Conservation (phyloP, 2,797 vertebrate species). For the Iguana delicatissima region DNA sequence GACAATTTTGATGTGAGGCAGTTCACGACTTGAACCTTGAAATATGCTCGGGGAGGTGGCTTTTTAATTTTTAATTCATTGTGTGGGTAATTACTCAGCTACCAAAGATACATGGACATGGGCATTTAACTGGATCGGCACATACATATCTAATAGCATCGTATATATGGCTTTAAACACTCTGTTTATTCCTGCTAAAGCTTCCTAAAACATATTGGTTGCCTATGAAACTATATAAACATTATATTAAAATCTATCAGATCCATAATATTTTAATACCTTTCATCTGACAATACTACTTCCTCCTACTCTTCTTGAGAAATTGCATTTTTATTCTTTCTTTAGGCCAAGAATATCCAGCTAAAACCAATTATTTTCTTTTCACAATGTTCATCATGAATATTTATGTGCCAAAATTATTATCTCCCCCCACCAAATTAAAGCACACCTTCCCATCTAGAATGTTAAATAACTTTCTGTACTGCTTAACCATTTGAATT, state of each 20-base stretch:
- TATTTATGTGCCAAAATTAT: slow-evolving; percentile 47
- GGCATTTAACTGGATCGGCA: background rate
- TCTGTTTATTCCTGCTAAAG: background rate
- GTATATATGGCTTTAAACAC: background rate
- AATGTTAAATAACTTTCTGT: slow-evolving; percentile 2
- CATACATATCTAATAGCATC: background rate
- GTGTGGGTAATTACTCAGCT: background rate
- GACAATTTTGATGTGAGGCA: too few relatives aligned
- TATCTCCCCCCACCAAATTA: background rate
- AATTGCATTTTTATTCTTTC: slow-evolving; percentile 41
- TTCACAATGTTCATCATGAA: slow-evolving; percentile 50
- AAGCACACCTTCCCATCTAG: slow-evolving; percentile 21
- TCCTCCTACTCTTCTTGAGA: background rate
- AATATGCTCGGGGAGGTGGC: background rate
- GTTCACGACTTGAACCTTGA: too few relatives aligned
- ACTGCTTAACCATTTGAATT: background rate
- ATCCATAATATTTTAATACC: background rate
- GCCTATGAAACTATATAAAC: slow-evolving; percentile 42
- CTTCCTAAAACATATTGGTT: slow-evolving; percentile 7
- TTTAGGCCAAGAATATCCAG: slow-evolving; percentile 40
- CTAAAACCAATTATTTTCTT: slow-evolving; percentile 51
- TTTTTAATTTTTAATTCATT: background rate
- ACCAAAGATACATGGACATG: background rate
- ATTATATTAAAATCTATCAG: background rate
- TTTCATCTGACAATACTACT: background rate